Percentiles rank a stretch among this genome's conserved stretches.
phyloP scores from a whole-genome alignment of 2,797 vertebrate genomes.

The Tapera naevia region DNA sequence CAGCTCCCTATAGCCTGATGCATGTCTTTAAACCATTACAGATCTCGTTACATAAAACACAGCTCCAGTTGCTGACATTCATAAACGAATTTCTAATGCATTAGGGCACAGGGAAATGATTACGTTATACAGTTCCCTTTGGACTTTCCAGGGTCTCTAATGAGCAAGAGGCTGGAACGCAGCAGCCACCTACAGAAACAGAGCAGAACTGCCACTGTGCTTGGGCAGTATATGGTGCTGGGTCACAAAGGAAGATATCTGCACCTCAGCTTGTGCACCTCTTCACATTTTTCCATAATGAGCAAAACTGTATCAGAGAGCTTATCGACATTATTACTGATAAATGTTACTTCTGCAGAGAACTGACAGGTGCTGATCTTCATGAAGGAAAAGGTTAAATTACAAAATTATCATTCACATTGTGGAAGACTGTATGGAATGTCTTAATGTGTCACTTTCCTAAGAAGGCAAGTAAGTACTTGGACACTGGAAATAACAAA shows the following conservation, averaged over 20 bases:
- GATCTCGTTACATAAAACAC: not conserved
- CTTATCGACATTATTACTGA: not conserved
- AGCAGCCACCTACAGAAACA: not conserved
- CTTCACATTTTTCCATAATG: not conserved
- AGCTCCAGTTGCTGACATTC: not conserved
- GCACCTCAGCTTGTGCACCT: not conserved
- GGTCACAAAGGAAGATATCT: rapidly evolving
- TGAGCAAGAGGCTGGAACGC: not conserved
- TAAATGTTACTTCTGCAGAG: not conserved
- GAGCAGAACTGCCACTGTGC: not conserved
- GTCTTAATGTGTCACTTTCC: not conserved
- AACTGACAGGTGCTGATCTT: not conserved
- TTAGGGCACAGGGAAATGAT: not conserved
- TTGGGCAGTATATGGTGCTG: rapidly evolving
- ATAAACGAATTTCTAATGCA: not conserved
- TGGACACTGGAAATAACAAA: not conserved
- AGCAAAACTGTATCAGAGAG: not conserved
- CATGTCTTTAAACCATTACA: not conserved
- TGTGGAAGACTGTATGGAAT: not conserved
- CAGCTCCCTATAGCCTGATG: not conserved
- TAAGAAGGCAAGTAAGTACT: not conserved
- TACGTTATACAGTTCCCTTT: not conserved
- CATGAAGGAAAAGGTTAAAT: not conserved
- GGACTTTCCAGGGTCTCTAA: not conserved
- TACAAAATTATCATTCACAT: rapidly evolving